These are phyloP conservation scores for Agonopterix heracliana DNA, from an alignment of 2,888 invertebrate species.

Conservation along the genomic window DNA sequence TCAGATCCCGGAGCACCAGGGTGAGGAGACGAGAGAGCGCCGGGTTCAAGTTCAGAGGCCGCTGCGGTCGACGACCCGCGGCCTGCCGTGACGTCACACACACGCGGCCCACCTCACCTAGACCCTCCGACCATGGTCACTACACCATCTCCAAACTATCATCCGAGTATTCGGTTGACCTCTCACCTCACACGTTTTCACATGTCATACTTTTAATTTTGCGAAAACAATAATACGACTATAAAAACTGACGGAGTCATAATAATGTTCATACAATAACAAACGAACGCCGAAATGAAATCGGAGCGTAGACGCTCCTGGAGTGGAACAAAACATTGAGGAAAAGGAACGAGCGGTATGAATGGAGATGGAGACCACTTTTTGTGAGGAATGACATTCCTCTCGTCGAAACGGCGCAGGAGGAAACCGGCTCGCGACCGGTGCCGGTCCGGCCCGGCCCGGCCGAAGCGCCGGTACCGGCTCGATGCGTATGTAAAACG, in stretches of 20 bases:
- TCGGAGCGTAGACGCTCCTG: neutral
- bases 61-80: slow-evolving; percentile 2
- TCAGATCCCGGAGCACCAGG: neutral
- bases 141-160: neutral
- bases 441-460: slow-evolving; percentile 10
- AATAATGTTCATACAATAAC: too few species aligned
- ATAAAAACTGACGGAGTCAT: neutral
- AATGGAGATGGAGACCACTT: slow-evolving; percentile 5
- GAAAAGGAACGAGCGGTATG: neutral
- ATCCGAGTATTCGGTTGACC: neutral
- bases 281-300: neutral
- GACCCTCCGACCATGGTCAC: neutral
- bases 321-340: slow-evolving; percentile 1
- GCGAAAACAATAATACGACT: neutral
- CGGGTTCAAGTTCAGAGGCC: slow-evolving; percentile 16
- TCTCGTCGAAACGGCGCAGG: too few species aligned
- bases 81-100: slow-evolving; percentile 14
- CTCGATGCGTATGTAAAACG: slow-evolving; percentile 55
- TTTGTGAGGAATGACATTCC: neutral
- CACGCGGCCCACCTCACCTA: slow-evolving; percentile 2
- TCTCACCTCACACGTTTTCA: neutral
- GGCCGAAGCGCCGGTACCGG: slow-evolving; percentile 10
- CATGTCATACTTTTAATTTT: neutral
- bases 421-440: too few species aligned
- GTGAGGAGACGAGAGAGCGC: neutral